Conservation (phyloP, 2,113 vertebrate genomes). For the Etheostoma cragini region DNA sequence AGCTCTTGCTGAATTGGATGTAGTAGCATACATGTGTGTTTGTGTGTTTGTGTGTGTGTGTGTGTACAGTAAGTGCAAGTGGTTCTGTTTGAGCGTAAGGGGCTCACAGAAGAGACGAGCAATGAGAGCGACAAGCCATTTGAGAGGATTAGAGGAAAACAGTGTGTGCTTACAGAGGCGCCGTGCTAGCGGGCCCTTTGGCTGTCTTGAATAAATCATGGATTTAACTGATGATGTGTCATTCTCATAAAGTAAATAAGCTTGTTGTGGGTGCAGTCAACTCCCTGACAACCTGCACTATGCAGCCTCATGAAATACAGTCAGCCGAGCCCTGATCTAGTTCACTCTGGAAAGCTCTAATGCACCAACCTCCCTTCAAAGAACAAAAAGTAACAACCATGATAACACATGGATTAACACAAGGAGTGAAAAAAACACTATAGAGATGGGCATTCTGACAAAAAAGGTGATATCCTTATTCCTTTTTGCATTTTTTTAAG, state of each 20-base stretch:
- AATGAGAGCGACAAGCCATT: constrained; percentile 50
- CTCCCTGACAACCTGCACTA: constrained; percentile 64
- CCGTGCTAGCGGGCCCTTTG: constrained; percentile 75
- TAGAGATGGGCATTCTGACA: constrained; percentile 62
- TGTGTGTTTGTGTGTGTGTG: constrained; percentile 11
- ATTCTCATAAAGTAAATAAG: constrained; percentile 74
- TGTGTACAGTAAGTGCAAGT: constrained; percentile 24
- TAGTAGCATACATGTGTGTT: constrained; percentile 46
- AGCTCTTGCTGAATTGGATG: not conserved
- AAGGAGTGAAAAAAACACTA: constrained; percentile 29
- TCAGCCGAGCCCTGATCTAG: constrained; percentile 49
- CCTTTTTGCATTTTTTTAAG: constrained; percentile 48
- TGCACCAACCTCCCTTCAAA: constrained; percentile 27
- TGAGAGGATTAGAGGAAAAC: constrained; percentile 63
- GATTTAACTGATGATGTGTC: constrained; percentile 73
- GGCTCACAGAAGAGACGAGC: constrained; percentile 53
- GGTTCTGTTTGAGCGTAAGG: constrained; percentile 30
- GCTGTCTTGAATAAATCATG: constrained; percentile 75
- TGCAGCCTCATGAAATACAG: constrained; percentile 51
- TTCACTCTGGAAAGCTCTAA: constrained; percentile 30
- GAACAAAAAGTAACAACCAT: constrained; percentile 50
- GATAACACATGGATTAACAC: constrained; percentile 49
- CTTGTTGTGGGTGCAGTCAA: constrained; percentile 59
- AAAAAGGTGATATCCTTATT: constrained; percentile 43
- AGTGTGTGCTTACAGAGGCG: constrained; percentile 63